These are phyloP conservation scores for Peromyscus leucopus DNA, from an alignment of 2,113 vertebrate species.

Conservation along the genomic window DNA sequence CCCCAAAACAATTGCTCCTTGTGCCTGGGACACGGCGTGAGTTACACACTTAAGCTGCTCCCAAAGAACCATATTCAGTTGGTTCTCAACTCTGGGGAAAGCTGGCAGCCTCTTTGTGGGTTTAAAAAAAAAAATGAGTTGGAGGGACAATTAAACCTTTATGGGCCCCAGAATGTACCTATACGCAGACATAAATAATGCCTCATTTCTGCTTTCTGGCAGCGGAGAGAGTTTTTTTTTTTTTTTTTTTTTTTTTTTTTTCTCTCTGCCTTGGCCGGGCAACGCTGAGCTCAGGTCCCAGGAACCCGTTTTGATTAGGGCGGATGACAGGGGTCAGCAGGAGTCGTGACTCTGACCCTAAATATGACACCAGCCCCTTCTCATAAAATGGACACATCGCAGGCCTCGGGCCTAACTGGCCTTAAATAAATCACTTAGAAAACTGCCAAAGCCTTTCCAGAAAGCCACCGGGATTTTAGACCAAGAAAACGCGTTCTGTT, in stretches of 20 bases:
- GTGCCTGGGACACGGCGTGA: conserved; percentile 74
- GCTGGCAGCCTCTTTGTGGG: conserved; percentile 82
- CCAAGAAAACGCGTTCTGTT: conserved; percentile 59
- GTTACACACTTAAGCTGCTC: conserved; percentile 80
- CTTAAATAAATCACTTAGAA: conserved; percentile 70
- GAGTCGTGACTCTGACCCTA: background rate
- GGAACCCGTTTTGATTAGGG: conserved; percentile 23
- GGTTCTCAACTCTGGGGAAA: conserved; percentile 79
- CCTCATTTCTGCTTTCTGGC: conserved; percentile 71
- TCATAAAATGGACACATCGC: conserved; percentile 49
- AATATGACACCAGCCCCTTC: background rate
- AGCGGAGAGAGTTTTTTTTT: background rate
- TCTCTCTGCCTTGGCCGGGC: background rate
- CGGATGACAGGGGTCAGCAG: conserved; percentile 66
- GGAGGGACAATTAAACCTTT: conserved; percentile 85
- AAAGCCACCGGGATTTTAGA: conserved; percentile 38
- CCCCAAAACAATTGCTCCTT: conserved; percentile 81
- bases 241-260: background rate
- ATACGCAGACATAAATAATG: conserved; percentile 74
- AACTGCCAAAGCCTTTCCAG: conserved; percentile 61
- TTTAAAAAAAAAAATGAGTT: conserved; percentile 63
- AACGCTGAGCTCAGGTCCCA: conserved; percentile 15
- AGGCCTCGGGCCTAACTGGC: conserved; percentile 41
- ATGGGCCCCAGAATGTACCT: conserved; percentile 82
- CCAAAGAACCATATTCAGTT: conserved; percentile 81